Evolutionary conservation across 1,140 invertebrate species (phyloP), one percentile per base, ranked within the genome.

Genomic region (Lamellibrachia luymesi): DNA sequence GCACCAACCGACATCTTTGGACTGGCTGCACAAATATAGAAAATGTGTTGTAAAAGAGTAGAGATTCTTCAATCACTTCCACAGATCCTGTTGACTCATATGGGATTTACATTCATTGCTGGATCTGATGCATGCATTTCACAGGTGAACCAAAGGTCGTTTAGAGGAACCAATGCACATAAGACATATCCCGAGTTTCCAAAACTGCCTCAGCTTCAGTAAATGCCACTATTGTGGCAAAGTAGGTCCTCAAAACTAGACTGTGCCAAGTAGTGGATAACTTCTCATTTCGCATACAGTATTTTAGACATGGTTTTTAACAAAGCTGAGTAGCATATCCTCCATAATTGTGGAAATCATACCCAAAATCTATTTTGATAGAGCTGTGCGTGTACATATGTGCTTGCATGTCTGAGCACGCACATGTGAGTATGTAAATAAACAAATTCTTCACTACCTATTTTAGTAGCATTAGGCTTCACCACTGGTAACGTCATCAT

Each of bases 391-490:
- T 22, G 25, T 80, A 17, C 52, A 56, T 56, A 1, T 6, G 52
- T 56, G 17, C 17, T 6, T 56, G 52, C 52, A 17, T 56, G 52
- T 13, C 52, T 56, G 52, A 7, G 52, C 52, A 56, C 52, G 13
- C 52, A 56, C 6, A 56, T 56, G 52, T 56, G 52, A 7, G 6
- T 13, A 56, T 13, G 13, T 13, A 56, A 56, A 56, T 56, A 13
- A 6, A 56, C 91, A 91, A 91, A 38, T 51, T 8, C 6, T 92
- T 51, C 8, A 90, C 92, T n/a, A 95, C 95, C 95, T 93, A 95
- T 94, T 94, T 95, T 95, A 5, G 95, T 95, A n/a, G 95, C 94
- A 92, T 94, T 95, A 22, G 95, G 94, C 94, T 95, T 95, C n/a
- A 93, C 92, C 93, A 93, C 90, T 50, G n/a, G 91, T 10, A 51